Evolutionary conservation across 1,140 invertebrate genomes (phyloP).

Genomic region (Polypedilum pembai): DNA sequence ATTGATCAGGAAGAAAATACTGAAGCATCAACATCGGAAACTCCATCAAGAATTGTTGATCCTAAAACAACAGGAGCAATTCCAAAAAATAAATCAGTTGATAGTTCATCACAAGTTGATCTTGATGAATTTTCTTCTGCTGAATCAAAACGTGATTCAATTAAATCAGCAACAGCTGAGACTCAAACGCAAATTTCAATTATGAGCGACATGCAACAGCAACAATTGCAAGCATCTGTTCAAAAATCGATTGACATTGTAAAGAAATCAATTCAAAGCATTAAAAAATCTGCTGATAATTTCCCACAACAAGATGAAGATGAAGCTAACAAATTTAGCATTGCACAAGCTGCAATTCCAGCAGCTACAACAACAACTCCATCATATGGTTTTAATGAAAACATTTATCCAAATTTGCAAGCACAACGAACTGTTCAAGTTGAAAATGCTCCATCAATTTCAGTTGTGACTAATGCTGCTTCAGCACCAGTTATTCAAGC

Average conservation of each 20-base stretch:
- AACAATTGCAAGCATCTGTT: background rate
- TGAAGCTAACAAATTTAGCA: background rate
- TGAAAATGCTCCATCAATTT: no score
- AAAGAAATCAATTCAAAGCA: background rate
- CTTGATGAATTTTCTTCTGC: background rate
- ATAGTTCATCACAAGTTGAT: background rate
- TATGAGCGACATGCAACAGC: background rate
- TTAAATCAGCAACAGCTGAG: background rate
- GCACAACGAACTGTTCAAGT: background rate
- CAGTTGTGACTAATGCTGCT: background rate
- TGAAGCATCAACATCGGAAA: background rate
- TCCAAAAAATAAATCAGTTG: background rate
- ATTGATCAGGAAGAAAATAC: background rate
- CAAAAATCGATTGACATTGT: conserved; percentile 22
- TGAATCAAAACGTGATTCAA: background rate
- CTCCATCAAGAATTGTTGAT: background rate
- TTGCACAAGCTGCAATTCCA: background rate
- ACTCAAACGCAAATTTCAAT: background rate
- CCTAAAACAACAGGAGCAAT: background rate
- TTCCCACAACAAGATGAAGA: background rate
- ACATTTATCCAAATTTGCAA: background rate
- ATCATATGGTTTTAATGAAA: background rate
- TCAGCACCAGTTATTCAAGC: background rate
- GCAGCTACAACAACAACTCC: background rate
- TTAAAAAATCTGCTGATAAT: background rate